Conservation (phyloP, 2,888 invertebrate genomes). For the Punctoribates punctum region DNA sequence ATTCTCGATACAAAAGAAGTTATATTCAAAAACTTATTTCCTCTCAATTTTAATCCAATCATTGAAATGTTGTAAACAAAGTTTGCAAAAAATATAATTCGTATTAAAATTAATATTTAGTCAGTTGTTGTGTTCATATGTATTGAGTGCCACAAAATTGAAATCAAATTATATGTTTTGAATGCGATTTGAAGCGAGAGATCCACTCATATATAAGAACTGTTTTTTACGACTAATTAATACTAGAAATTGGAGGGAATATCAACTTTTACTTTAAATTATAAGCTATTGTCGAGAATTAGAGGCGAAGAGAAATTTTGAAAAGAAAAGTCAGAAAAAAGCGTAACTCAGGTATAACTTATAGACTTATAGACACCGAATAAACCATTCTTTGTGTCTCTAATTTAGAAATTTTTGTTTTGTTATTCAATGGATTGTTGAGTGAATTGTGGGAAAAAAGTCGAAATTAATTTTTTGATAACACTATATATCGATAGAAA, state of each 20-base stretch:
- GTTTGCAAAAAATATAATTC: slow-evolving; percentile 12
- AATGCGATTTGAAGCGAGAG: background rate
- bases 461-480: background rate
- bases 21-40: slow-evolving; percentile 16
- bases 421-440: slow-evolving; percentile 6
- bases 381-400: background rate
- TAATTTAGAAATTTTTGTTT: background rate
- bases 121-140: background rate
- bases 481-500: slow-evolving; percentile 1
- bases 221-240: slow-evolving; percentile 18
- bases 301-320: background rate
- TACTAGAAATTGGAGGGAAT: background rate
- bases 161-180: slow-evolving; percentile 26
- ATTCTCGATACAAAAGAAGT: slow-evolving; percentile 19
- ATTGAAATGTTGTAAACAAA: slow-evolving; percentile 23
- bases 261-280: slow-evolving; percentile 6
- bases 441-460: background rate
- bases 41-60: background rate
- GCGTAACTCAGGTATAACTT: background rate
- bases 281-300: slow-evolving; percentile 15
- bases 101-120: slow-evolving; percentile 24
- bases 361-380: slow-evolving; percentile 5
- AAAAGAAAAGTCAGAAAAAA: background rate
- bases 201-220: background rate
- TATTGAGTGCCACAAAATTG: background rate